phyloP scores from a whole-genome alignment of 2,888 invertebrate genomes.

The Eupithecia dodoneata region DNA sequence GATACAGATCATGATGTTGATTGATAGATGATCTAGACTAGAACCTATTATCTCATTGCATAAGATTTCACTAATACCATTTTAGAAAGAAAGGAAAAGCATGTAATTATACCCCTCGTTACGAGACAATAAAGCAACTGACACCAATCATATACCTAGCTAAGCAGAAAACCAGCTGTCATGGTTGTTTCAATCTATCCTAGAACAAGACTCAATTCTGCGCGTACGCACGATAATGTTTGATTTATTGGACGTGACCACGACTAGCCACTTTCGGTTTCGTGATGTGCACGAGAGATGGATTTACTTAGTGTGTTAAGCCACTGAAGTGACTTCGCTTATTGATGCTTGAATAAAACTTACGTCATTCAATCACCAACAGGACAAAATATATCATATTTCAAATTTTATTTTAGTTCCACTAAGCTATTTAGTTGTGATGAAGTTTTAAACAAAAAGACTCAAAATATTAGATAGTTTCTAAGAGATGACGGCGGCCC shows the following conservation, averaged over 20 bases:
- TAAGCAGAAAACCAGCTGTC: conserved; percentile 8
- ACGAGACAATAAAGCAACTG: neutral
- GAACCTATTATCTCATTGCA: neutral
- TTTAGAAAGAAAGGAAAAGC: neutral
- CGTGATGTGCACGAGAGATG: conserved; percentile 16
- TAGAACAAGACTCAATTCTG: conserved; percentile 3
- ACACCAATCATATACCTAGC: conserved; percentile 3
- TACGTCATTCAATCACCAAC: neutral
- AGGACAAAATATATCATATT: neutral
- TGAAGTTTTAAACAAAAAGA: neutral
- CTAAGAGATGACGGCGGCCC: neutral
- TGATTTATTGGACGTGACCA: conserved; percentile 28
- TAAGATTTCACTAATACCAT: neutral
- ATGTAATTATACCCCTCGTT: neutral
- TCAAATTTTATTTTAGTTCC: neutral
- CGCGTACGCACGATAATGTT: conserved; percentile 11
- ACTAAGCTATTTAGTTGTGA: neutral
- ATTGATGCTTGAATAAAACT: neutral
- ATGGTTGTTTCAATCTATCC: neutral
- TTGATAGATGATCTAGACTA: neutral
- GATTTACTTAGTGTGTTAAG: neutral
- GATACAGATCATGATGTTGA: neutral
- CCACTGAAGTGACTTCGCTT: neutral
- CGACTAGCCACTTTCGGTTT: conserved; percentile 37
- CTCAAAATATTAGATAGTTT: neutral